Conservation (phyloP, 2,888 invertebrate genomes). For the Caradrina clavipalpis region DNA sequence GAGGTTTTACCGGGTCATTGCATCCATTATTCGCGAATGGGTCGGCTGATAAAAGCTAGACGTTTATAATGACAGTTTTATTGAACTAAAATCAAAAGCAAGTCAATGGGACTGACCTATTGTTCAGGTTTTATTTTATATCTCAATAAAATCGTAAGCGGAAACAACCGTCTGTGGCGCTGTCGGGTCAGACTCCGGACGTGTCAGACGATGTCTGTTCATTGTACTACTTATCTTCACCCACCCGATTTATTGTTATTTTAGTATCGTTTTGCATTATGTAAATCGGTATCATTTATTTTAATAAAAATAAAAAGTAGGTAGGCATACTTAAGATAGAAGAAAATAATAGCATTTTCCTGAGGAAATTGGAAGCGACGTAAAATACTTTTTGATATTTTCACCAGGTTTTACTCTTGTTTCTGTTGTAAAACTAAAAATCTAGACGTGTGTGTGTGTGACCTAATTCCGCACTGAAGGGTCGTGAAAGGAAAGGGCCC, state of each 20-base stretch:
- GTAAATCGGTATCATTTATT: not conserved
- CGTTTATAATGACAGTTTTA: constrained; percentile 26
- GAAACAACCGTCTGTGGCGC: constrained; percentile 57
- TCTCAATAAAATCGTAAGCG: constrained; percentile 62
- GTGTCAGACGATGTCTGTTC: constrained; percentile 49
- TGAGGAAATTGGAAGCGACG: constrained; percentile 7
- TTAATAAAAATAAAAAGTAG: not conserved
- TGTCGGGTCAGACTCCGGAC: constrained; percentile 47
- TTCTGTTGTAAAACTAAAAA: constrained; percentile 31
- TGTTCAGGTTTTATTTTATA: constrained; percentile 57
- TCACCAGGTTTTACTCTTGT: constrained; percentile 8
- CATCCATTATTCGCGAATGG: constrained; percentile 11
- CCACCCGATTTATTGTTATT: constrained; percentile 30
- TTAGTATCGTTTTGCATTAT: constrained; percentile 9
- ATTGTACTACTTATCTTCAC: constrained; percentile 54
- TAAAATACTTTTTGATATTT: constrained; percentile 17
- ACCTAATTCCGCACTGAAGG: constrained; percentile 70
- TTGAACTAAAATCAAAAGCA: constrained; percentile 27
- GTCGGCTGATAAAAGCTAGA: constrained; percentile 8
- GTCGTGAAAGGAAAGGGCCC: constrained; percentile 69
- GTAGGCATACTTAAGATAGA: not conserved
- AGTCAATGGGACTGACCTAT: constrained; percentile 34
- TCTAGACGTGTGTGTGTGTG: constrained; percentile 60
- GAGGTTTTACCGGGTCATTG: not conserved
- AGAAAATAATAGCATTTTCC: not conserved